Evolutionary conservation across 1,140 invertebrate genomes (phyloP).

Genomic region (Eumeta japonica): DNA sequence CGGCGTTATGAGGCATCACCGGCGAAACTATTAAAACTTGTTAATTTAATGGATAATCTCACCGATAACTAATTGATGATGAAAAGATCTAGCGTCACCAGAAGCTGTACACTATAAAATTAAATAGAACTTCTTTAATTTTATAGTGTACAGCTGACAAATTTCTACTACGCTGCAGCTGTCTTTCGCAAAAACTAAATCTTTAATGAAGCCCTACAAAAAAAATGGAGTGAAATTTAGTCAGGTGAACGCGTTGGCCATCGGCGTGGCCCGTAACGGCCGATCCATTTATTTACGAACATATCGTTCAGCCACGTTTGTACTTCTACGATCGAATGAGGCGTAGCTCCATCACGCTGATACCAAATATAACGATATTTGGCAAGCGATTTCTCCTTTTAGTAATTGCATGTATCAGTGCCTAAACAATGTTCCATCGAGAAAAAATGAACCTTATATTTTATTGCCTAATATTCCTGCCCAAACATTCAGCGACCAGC

Average conservation of each 20-base stretch:
- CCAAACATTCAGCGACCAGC: too few relatives aligned
- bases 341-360: constrained; percentile 2
- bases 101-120: too few relatives aligned
- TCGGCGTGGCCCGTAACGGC: constrained; percentile 5
- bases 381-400: background rate
- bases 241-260: constrained; percentile 7
- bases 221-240: constrained; percentile 9
- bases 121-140: too few relatives aligned
- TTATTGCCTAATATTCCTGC: constrained; percentile 5
- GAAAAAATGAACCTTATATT: constrained; percentile 7
- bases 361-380: too few relatives aligned
- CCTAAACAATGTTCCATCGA: background rate
- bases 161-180: too few relatives aligned
- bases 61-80: too few relatives aligned
- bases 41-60: too few relatives aligned
- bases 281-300: constrained; percentile 7
- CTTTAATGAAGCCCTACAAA: constrained; percentile 7
- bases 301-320: constrained; percentile 1
- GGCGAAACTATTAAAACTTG: too few relatives aligned
- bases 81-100: too few relatives aligned
- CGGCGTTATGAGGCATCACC: too few relatives aligned
- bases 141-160: too few relatives aligned
- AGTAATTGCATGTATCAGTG: background rate
- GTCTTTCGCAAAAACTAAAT: too few relatives aligned
- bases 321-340: background rate